phyloP scores from a whole-genome alignment of 2,797 vertebrate species.

The Malacoraja senta region DNA sequence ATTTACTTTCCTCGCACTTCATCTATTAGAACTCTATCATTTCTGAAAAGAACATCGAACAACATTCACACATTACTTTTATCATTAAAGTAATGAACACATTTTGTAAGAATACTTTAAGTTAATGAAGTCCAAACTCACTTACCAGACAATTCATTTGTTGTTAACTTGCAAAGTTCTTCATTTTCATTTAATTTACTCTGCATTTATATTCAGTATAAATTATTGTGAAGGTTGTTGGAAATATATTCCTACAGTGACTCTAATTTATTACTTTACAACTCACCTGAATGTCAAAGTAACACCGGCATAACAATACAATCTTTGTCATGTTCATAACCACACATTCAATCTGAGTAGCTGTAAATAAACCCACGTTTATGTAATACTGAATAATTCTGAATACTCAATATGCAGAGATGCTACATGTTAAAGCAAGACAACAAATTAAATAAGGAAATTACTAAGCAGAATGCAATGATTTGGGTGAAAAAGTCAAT shows the following conservation, averaged over 20 bases:
- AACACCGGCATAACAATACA: neutral
- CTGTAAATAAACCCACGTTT: neutral
- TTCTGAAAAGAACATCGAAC: neutral
- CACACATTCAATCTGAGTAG: neutral
- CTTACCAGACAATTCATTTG: neutral
- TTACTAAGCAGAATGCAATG: neutral
- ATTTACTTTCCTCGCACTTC: neutral
- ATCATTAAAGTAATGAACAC: neutral
- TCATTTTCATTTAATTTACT: neutral
- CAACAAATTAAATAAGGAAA: neutral
- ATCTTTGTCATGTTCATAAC: neutral
- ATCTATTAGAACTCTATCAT: neutral
- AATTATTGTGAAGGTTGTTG: neutral
- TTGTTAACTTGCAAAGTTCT: neutral
- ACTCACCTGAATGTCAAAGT: neutral
- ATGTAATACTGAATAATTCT: neutral
- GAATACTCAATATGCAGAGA: neutral
- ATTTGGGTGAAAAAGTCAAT: neutral
- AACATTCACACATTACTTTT: neutral
- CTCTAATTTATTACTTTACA: conserved; percentile 26
- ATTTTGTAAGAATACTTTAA: neutral
- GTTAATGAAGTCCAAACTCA: neutral
- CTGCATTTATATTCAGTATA: neutral
- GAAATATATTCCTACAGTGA: neutral
- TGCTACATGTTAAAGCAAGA: neutral